Evolutionary conservation across 1,140 invertebrate genomes (phyloP).

Genomic region (Metaphire vulgaris): DNA sequence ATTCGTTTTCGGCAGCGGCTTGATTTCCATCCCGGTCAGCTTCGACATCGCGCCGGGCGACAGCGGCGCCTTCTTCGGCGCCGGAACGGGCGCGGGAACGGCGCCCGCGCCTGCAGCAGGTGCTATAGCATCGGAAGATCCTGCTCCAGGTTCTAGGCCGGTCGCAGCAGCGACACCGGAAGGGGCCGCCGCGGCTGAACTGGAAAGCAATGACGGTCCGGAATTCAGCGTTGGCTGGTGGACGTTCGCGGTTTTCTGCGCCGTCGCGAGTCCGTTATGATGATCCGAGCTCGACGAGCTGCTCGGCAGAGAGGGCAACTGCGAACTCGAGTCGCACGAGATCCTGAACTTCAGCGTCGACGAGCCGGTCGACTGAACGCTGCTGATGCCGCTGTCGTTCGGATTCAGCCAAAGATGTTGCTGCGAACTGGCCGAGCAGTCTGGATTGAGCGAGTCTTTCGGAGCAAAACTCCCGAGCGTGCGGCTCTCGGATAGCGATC

Average conservation of each 20-base stretch:
- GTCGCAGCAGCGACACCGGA: not conserved
- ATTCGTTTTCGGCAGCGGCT: not conserved
- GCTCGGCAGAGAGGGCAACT: not conserved
- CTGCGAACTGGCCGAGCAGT: not conserved
- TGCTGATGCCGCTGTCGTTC: not conserved
- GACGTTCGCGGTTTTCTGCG: too few relatives aligned
- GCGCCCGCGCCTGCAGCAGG: not conserved
- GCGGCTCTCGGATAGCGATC: not conserved
- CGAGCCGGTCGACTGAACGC: too few relatives aligned
- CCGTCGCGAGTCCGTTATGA: not conserved
- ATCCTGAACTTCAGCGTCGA: too few relatives aligned
- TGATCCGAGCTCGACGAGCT: not conserved
- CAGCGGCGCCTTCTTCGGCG: not conserved
- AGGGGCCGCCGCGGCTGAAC: too few relatives aligned
- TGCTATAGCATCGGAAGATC: not conserved
- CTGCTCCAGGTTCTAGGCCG: too few relatives aligned
- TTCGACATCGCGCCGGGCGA: not conserved
- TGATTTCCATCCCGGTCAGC: not conserved
- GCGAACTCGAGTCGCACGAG: not conserved
- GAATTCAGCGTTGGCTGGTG: too few relatives aligned
- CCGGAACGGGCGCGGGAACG: too few relatives aligned
- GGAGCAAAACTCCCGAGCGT: too few relatives aligned
- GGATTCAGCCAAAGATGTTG: too few relatives aligned
- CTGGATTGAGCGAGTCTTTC: not conserved
- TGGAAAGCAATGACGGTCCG: not conserved